Conservation (phyloP, 2,888 invertebrate genomes). For the Linnaemya vulpina region DNA sequence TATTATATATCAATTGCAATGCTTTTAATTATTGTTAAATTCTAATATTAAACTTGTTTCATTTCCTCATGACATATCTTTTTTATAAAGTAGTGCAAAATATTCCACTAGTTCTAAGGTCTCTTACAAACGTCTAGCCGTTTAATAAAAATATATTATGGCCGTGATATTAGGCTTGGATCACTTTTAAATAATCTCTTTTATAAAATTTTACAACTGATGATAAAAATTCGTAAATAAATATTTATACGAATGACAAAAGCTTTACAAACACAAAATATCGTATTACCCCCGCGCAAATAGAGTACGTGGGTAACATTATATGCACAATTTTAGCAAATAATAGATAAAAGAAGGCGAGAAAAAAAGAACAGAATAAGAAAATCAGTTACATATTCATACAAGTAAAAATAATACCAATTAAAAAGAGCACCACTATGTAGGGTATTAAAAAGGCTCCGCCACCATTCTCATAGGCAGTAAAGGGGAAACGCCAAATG, state of each 20-base stretch:
- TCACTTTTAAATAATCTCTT: neutral
- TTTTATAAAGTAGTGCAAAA: no score
- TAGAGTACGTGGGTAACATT: neutral
- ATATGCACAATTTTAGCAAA: neutral
- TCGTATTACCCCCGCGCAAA: neutral
- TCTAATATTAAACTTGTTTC: no score
- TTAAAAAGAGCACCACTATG: constrained; percentile 87
- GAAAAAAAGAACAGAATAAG: constrained; percentile 1
- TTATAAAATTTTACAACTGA: constrained; percentile 23
- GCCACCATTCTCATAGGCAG: constrained; percentile 89
- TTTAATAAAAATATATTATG: neutral
- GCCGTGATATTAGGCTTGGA: neutral
- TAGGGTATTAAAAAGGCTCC: constrained; percentile 90
- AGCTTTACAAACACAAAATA: constrained; percentile 4
- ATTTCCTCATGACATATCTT: no score
- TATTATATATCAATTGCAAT: no score
- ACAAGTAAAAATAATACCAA: constrained; percentile 79
- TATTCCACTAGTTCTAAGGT: no score
- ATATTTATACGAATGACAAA: constrained; percentile 15
- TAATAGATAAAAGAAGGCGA: constrained; percentile 2
- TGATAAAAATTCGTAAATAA: constrained; percentile 20
- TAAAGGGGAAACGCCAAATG: constrained; percentile 87
- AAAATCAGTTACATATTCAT: neutral
- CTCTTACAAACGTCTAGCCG: no score
- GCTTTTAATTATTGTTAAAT: no score